Conservation (phyloP, 2,113 vertebrate species). For the Callorhinus ursinus region DNA sequence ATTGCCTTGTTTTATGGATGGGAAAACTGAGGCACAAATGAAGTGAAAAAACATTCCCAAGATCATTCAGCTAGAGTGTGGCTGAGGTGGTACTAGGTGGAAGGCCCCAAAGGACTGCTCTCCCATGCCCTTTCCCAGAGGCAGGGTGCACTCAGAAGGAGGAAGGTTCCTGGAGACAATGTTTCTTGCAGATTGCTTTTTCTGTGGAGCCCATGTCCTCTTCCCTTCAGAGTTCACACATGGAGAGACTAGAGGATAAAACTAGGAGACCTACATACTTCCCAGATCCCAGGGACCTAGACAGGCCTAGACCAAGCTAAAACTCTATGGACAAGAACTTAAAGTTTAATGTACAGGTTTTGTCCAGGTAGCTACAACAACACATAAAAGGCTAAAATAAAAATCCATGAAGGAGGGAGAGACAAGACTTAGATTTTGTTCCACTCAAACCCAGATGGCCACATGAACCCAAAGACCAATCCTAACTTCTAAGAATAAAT, state of each 20-base stretch:
- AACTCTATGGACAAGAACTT: not conserved
- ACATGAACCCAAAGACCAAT: not conserved
- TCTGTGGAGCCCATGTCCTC: not conserved
- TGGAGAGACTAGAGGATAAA: not conserved
- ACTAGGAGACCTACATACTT: not conserved
- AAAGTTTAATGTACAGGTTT: not conserved
- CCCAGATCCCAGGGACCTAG: not conserved
- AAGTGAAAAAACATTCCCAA: not conserved
- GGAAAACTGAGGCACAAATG: not conserved
- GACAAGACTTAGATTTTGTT: not conserved
- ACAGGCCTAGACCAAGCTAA: not conserved
- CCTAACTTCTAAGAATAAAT: not conserved
- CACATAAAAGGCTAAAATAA: constrained; percentile 11
- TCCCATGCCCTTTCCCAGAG: not conserved
- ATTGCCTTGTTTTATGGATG: not conserved
- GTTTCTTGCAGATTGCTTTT: not conserved
- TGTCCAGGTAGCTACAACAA: not conserved
- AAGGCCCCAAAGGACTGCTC: not conserved
- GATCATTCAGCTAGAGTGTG: not conserved
- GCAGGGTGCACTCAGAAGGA: not conserved
- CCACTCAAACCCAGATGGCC: not conserved
- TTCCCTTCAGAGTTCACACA: not conserved
- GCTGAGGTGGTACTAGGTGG: not conserved
- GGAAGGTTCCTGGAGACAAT: not conserved
- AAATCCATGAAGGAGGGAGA: not conserved